Evolutionary conservation across 2,113 vertebrate species (phyloP).

Genomic region (Erythrolamprus reginae): DNA sequence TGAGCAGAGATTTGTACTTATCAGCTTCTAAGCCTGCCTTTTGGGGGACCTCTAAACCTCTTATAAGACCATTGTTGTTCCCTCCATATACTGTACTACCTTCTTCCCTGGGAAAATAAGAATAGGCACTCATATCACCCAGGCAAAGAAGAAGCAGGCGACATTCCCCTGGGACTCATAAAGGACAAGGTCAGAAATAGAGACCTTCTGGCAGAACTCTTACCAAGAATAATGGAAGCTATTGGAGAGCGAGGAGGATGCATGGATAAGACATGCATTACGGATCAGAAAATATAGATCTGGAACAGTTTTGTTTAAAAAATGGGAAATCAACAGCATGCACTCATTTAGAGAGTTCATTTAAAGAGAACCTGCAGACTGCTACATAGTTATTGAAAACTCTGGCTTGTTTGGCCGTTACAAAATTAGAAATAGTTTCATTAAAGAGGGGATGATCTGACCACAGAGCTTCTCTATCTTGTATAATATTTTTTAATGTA

Average conservation of each 20-base stretch:
- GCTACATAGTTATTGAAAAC: neutral
- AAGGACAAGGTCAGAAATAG: conserved; percentile 25
- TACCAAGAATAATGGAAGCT: neutral
- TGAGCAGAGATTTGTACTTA: neutral
- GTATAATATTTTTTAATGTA: conserved; percentile 14
- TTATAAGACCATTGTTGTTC: neutral
- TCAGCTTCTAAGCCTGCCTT: neutral
- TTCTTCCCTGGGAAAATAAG: neutral
- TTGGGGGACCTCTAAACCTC: neutral
- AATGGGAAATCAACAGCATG: neutral
- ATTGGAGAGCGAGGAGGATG: neutral
- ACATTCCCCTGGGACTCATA: neutral
- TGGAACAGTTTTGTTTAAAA: neutral
- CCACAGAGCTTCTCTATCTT: neutral
- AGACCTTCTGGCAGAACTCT: conserved; percentile 10
- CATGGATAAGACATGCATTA: neutral
- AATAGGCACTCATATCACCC: conserved; percentile 12
- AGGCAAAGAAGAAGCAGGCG: neutral
- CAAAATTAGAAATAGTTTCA: neutral
- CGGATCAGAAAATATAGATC: rapidly evolving
- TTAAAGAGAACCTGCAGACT: conserved; percentile 1
- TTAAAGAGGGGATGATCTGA: neutral
- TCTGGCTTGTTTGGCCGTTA: neutral
- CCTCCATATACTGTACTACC: neutral
- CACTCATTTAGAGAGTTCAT: neutral